Percentiles rank a stretch among this genome's conserved stretches.
These are phyloP conservation scores for Tetrapedia diversipes DNA, from an alignment of 2,888 invertebrate species.

Conservation along the genomic window DNA sequence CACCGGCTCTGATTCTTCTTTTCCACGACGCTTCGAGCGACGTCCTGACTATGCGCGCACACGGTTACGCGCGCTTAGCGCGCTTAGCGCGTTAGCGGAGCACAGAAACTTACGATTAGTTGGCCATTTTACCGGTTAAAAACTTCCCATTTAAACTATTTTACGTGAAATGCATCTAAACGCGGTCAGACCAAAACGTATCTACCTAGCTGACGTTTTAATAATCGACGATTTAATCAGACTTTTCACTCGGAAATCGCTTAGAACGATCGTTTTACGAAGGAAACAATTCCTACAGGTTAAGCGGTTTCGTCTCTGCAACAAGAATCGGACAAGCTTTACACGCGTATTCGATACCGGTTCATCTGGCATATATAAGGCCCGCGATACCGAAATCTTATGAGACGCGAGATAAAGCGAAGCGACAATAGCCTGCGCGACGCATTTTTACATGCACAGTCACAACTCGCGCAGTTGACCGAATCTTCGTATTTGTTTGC, in stretches of 20 bases:
- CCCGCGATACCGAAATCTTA: constrained; percentile 19
- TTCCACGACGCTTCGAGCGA: constrained; percentile 34
- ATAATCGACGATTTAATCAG: no score
- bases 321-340: constrained; percentile 37
- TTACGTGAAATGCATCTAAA: no score
- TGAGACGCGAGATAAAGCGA: constrained; percentile 6
- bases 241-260: no score
- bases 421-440: neutral
- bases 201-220: no score
- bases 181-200: no score
- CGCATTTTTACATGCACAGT: no score
- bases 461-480: no score
- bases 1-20: constrained; percentile 50
- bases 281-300: no score
- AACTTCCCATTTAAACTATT: neutral
- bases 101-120: neutral
- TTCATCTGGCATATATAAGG: constrained; percentile 52
- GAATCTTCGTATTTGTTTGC: no score
- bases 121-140: neutral
- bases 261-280: no score
- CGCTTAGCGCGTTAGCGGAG: neutral
- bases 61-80: constrained; percentile 2
- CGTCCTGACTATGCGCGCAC: constrained; percentile 2
- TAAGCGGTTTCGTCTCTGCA: constrained; percentile 1
- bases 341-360: constrained; percentile 33